Evolutionary conservation across 2,797 vertebrate genomes (phyloP).

Genomic region (Furcifer pardalis): DNA sequence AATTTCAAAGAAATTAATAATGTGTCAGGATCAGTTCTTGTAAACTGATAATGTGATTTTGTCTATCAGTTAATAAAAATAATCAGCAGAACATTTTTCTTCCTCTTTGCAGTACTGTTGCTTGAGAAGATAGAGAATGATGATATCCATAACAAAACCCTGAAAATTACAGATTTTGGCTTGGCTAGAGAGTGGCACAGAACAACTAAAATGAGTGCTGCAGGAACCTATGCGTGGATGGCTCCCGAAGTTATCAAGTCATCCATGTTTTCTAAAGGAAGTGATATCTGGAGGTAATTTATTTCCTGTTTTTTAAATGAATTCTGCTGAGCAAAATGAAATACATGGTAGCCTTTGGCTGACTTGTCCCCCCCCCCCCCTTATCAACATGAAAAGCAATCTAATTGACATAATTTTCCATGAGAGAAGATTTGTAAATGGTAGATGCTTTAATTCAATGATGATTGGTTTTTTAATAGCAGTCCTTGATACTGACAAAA

Average conservation of each 20-base stretch:
- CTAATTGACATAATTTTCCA: background rate
- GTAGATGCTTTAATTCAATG: background rate
- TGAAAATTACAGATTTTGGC: constrained; percentile 98
- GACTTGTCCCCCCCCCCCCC: background rate
- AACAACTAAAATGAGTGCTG: constrained; percentile 95
- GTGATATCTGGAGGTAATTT: constrained; percentile 92
- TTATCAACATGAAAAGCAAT: background rate
- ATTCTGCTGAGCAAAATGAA: background rate
- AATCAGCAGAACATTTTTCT: background rate
- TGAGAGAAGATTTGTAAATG: background rate
- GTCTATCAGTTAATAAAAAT: background rate
- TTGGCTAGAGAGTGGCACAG: constrained; percentile 95
- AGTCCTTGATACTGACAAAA: background rate
- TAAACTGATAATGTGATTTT: background rate
- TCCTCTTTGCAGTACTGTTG: constrained; percentile 83
- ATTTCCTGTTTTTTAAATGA: background rate
- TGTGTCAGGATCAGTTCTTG: background rate
- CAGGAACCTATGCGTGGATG: constrained; percentile 97
- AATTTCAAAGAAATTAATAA: background rate
- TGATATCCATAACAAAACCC: constrained; percentile 91
- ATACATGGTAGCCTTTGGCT: constrained; percentile 11
- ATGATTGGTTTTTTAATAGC: background rate
- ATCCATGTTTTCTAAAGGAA: constrained; percentile 96
- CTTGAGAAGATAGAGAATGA: constrained; percentile 93
- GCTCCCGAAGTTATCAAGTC: constrained; percentile 97